Evolutionary conservation across 2,888 invertebrate species (phyloP).

Genomic region (Hydrotaea cyrtoneurina): DNA sequence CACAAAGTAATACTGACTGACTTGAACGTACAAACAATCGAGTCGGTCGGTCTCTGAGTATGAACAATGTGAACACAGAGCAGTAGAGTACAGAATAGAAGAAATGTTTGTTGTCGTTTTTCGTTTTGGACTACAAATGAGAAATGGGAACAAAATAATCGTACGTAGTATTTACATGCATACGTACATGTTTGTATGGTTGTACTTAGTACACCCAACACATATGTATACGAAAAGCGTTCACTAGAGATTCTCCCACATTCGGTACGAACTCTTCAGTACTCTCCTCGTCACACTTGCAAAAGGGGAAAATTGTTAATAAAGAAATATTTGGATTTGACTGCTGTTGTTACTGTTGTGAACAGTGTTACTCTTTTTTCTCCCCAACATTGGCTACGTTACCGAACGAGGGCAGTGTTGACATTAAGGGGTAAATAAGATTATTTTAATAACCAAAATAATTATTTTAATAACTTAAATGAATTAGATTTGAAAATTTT

Average conservation of each 20-base stretch:
- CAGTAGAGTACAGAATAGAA: background rate
- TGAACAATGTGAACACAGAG: background rate
- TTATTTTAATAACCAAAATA: too few species aligned
- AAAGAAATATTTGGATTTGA: constrained; percentile 13
- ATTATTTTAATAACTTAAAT: too few species aligned
- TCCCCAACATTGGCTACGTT: background rate
- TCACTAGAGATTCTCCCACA: constrained; percentile 14
- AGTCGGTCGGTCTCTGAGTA: constrained; percentile 15
- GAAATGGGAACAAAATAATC: constrained; percentile 16
- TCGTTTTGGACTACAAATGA: constrained; percentile 13
- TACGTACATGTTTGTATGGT: background rate
- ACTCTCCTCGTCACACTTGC: background rate
- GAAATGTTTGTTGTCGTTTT: constrained; percentile 29
- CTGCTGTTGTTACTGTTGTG: constrained; percentile 14
- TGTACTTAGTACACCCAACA: background rate
- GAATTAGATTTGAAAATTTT: too few species aligned
- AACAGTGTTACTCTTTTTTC: background rate
- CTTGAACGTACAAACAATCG: constrained; percentile 12
- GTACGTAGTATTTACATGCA: background rate
- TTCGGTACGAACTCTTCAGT: background rate
- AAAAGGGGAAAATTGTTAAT: background rate
- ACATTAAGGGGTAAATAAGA: background rate
- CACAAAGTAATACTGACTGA: constrained; percentile 59
- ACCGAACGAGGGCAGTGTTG: background rate
- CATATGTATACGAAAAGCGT: background rate